Conservation (phyloP, 1,140 invertebrate species). For the Protaetia brevitarsis region DNA sequence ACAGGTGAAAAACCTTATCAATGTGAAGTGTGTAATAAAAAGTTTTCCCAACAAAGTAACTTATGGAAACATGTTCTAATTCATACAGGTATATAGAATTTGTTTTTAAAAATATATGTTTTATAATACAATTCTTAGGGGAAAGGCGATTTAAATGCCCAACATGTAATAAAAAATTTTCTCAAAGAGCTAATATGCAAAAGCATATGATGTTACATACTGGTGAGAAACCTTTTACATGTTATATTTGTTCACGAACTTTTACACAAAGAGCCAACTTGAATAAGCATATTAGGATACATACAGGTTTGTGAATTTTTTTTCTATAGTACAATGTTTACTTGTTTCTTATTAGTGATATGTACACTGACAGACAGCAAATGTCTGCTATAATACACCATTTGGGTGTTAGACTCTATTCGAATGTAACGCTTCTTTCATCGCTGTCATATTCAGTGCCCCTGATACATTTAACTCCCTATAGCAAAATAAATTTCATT, state of each 20-base stretch:
- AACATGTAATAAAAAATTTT: conserved; percentile 22
- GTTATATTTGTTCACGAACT: conserved; percentile 5
- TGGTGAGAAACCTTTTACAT: conserved; percentile 14
- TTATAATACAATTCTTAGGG: background rate
- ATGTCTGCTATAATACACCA: background rate
- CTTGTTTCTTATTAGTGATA: too few species aligned
- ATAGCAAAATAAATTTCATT: too few species aligned
- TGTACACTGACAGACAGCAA: background rate
- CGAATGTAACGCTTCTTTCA: too few species aligned
- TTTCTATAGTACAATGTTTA: background rate
- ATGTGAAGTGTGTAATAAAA: conserved; percentile 7
- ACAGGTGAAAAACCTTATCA: conserved; percentile 12
- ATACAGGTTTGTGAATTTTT: background rate
- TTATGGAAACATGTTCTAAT: conserved; percentile 15
- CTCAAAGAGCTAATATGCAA: conserved; percentile 9
- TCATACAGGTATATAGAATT: conserved; percentile 6
- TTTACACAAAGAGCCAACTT: conserved; percentile 18
- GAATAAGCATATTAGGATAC: conserved; percentile 21
- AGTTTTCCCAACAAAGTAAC: conserved; percentile 16
- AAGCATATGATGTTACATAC: conserved; percentile 23
- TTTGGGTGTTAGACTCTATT: background rate
- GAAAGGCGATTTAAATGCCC: conserved; percentile 17
- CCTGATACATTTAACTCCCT: too few species aligned
- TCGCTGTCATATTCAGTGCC: too few species aligned
- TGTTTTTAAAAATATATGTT: background rate